Conservation (phyloP, 2,888 invertebrate genomes). For the Zaprionus obscuricornis region DNA sequence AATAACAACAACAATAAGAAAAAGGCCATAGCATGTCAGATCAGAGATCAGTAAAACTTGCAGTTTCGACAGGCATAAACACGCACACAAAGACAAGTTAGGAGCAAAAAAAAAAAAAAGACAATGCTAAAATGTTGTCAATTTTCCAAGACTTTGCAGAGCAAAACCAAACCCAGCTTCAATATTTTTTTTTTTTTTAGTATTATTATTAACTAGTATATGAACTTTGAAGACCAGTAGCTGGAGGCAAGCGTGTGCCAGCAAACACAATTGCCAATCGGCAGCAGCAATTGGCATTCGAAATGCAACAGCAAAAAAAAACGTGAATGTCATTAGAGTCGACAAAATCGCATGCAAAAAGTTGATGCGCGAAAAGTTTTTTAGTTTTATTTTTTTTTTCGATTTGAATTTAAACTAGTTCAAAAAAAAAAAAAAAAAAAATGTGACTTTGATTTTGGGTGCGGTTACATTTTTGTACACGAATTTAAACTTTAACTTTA, state of each 20-base stretch:
- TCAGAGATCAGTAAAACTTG: slow-evolving; percentile 37
- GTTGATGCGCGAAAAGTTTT: slow-evolving; percentile 57
- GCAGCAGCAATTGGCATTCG: slow-evolving; percentile 46
- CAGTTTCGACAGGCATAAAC: not conserved
- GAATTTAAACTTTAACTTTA: slow-evolving; percentile 66
- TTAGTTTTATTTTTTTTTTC: slow-evolving; percentile 4
- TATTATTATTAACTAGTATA: no score
- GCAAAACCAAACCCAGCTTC: no score
- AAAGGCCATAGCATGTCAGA: slow-evolving; percentile 38
- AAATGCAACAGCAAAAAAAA: slow-evolving; percentile 42
- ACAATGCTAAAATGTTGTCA: not conserved
- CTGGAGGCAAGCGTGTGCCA: slow-evolving; percentile 44
- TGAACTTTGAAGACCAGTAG: no score
- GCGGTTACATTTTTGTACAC: slow-evolving; percentile 51
- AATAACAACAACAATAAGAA: not conserved
- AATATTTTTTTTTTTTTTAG: no score
- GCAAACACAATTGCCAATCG: slow-evolving; percentile 1
- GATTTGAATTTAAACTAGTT: slow-evolving; percentile 44
- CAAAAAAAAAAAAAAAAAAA: no score
- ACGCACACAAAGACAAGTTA: not conserved
- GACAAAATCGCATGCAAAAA: no score
- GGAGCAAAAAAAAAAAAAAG: slow-evolving; percentile 1
- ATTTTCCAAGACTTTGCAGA: no score
- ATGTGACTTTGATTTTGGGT: slow-evolving; percentile 38
- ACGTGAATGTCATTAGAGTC: slow-evolving; percentile 68